Evolutionary conservation across 2,113 vertebrate species (phyloP).

Genomic region (Anser cygnoides): DNA sequence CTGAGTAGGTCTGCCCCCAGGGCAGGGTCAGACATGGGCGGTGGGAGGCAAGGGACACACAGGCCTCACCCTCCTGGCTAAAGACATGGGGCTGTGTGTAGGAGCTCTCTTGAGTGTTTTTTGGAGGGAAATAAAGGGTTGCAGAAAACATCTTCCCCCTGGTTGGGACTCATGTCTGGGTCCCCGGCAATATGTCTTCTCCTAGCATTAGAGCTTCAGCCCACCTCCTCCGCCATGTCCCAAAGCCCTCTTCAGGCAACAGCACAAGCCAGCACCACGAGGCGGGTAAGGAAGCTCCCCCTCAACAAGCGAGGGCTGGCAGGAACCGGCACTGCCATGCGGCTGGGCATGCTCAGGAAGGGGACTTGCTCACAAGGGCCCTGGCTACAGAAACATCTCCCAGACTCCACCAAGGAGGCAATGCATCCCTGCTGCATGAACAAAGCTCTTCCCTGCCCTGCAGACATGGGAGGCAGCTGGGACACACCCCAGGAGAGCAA

Average conservation of each 20-base stretch:
- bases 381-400: not conserved
- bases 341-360: not conserved
- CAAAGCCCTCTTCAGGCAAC: no score
- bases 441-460: not conserved
- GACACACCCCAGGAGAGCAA: accelerated
- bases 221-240: no score
- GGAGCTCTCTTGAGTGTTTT: not conserved
- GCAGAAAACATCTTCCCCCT: no score
- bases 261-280: no score
- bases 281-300: no score
- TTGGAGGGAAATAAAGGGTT: no score
- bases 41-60: not conserved
- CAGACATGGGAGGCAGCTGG: not conserved
- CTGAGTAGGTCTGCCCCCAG: not conserved
- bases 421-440: not conserved
- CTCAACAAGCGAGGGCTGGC: no score
- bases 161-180: no score
- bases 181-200: no score
- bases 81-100: not conserved
- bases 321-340: no score
- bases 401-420: not conserved
- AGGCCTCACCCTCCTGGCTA: not conserved
- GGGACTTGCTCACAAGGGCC: not conserved
- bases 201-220: no score
- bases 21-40: not conserved